Conservation (phyloP, 2,113 vertebrate species). For the Sceloporus tristichus region DNA sequence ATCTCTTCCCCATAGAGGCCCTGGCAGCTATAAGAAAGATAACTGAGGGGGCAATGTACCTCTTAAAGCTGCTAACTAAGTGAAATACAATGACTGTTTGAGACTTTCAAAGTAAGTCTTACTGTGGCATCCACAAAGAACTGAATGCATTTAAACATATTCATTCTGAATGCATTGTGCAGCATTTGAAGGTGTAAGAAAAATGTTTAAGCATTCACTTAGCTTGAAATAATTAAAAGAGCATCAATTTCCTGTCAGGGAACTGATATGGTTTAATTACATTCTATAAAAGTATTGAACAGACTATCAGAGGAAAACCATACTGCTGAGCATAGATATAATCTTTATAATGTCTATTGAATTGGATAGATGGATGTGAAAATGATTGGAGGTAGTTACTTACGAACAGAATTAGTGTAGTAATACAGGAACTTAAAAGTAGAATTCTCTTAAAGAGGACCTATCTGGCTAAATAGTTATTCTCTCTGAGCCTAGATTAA, state of each 20-base stretch:
- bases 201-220: slow-evolving; percentile 85
- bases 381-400: slow-evolving; percentile 24
- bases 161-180: slow-evolving; percentile 41
- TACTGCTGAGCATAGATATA: slow-evolving; percentile 77
- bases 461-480: neutral
- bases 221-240: slow-evolving; percentile 90
- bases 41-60: neutral
- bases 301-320: slow-evolving; percentile 67
- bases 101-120: neutral
- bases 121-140: neutral
- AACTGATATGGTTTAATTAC: slow-evolving; percentile 88
- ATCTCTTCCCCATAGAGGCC: too few relatives aligned
- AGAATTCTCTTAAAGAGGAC: neutral
- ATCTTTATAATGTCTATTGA: slow-evolving; percentile 70
- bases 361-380: slow-evolving; percentile 36
- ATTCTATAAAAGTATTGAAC: slow-evolving; percentile 90
- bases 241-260: slow-evolving; percentile 87
- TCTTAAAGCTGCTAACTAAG: neutral
- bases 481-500: neutral
- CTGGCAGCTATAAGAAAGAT: neutral
- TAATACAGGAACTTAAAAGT: slow-evolving; percentile 16
- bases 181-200: slow-evolving; percentile 56
- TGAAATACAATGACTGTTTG: neutral
- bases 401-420: slow-evolving; percentile 29
- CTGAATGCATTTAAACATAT: slow-evolving; percentile 20